Evolutionary conservation across 2,888 invertebrate genomes (phyloP).

Genomic region (Acleris cristana): DNA sequence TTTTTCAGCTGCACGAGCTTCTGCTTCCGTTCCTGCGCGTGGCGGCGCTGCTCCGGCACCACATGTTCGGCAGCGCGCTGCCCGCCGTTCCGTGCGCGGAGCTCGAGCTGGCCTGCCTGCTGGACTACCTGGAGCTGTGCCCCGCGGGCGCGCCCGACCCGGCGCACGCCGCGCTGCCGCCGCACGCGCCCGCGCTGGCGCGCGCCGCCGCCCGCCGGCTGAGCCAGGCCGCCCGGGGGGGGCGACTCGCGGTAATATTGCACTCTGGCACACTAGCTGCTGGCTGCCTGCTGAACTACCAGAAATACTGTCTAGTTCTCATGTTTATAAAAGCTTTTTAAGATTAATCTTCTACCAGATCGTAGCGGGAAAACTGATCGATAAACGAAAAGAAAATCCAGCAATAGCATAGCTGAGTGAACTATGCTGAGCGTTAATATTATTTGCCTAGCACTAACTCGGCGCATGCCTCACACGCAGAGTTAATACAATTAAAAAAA

Average conservation of each 20-base stretch:
- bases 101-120: slow-evolving; percentile 90
- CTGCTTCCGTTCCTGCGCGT: slow-evolving; percentile 93
- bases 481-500: too few relatives aligned
- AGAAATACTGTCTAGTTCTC: too few relatives aligned
- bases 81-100: slow-evolving; percentile 86
- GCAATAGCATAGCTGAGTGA: too few relatives aligned
- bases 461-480: too few relatives aligned
- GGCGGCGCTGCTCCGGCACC: slow-evolving; percentile 91
- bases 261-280: slow-evolving; percentile 59
- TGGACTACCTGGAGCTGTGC: slow-evolving; percentile 89
- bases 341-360: too few relatives aligned
- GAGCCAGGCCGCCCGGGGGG: slow-evolving; percentile 59
- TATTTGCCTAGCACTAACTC: too few relatives aligned
- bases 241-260: slow-evolving; percentile 65
- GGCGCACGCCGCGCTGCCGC: slow-evolving; percentile 41
- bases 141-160: slow-evolving; percentile 41
- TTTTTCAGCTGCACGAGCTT: slow-evolving; percentile 87
- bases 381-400: too few relatives aligned
- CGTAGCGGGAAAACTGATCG: too few relatives aligned
- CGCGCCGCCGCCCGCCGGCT: slow-evolving; percentile 55
- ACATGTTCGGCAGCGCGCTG: slow-evolving; percentile 90
- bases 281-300: slow-evolving; percentile 55
- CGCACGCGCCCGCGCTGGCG: slow-evolving; percentile 38
- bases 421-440: too few relatives aligned
- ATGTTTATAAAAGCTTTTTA: too few relatives aligned